phyloP scores from a whole-genome alignment of 2,797 vertebrate species.

The Acipenser oxyrinchus region DNA sequence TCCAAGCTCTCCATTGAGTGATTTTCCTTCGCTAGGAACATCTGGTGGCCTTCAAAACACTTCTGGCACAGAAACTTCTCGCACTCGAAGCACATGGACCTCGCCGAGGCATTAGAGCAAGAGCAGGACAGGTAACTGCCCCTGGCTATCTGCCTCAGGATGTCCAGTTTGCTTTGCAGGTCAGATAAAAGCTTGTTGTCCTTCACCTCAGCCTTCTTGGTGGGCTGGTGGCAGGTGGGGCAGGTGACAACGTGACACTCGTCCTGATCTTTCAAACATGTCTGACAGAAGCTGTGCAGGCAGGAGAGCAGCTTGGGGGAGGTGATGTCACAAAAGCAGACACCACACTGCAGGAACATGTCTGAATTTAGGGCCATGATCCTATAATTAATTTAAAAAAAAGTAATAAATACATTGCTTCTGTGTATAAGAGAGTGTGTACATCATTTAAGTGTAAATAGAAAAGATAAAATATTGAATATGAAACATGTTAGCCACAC shows the following conservation, averaged over 20 bases:
- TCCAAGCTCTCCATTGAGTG: no score
- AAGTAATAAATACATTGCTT: no score
- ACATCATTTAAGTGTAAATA: no score
- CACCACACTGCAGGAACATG: background rate
- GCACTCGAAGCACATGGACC: background rate
- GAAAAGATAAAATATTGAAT: no score
- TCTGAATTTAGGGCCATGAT: background rate
- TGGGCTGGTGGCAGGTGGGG: background rate
- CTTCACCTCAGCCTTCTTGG: background rate
- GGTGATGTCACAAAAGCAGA: background rate
- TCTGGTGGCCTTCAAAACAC: background rate
- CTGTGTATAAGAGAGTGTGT: no score
- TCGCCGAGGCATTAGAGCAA: background rate
- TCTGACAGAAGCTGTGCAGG: constrained; percentile 10
- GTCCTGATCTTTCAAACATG: background rate
- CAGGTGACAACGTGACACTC: background rate
- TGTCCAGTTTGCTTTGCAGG: background rate
- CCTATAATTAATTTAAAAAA: no score
- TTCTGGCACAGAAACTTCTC: background rate
- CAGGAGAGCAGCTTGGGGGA: constrained; percentile 11
- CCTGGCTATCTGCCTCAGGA: background rate
- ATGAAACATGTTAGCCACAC: no score
- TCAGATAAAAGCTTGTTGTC: background rate
- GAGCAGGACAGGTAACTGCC: background rate
- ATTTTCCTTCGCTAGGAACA: background rate